A percentile compares a stretch with the other conserved stretches of the same genome.
These are phyloP conservation scores for Dicrurus megarhynchus DNA, from an alignment of 2,113 vertebrate genomes.

Conservation along the genomic window DNA sequence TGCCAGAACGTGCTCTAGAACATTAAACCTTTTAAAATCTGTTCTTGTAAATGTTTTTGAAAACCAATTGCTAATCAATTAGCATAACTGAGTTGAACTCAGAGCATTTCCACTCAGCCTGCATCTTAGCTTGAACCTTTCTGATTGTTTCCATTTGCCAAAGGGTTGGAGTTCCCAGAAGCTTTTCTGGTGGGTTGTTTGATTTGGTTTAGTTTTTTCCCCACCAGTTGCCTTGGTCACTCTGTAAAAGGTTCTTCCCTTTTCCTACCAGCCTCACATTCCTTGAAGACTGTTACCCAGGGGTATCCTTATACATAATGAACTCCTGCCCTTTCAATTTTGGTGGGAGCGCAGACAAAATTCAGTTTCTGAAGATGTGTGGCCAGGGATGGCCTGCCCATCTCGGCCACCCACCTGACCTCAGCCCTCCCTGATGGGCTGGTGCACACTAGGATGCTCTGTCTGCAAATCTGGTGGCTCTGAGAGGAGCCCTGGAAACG, in stretches of 20 bases:
- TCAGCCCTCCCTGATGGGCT: background rate
- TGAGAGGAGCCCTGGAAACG: background rate
- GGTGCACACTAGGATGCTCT: background rate
- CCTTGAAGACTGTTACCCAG: background rate
- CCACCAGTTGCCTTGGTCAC: background rate
- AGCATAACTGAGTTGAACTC: background rate
- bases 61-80: background rate
- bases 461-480: background rate
- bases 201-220: background rate
- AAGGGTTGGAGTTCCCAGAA: background rate
- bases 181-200: background rate
- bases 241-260: background rate
- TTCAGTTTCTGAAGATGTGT: background rate
- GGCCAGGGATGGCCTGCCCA: background rate
- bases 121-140: background rate
- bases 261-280: background rate
- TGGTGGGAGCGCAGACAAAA: background rate
- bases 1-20: background rate
- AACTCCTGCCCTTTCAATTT: background rate
- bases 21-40: background rate
- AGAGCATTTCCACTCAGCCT: background rate
- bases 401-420: background rate
- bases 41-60: background rate
- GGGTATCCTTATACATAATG: background rate
- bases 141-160: background rate